phyloP scores from a whole-genome alignment of 1,140 invertebrate species.

The Aethina tumida region DNA sequence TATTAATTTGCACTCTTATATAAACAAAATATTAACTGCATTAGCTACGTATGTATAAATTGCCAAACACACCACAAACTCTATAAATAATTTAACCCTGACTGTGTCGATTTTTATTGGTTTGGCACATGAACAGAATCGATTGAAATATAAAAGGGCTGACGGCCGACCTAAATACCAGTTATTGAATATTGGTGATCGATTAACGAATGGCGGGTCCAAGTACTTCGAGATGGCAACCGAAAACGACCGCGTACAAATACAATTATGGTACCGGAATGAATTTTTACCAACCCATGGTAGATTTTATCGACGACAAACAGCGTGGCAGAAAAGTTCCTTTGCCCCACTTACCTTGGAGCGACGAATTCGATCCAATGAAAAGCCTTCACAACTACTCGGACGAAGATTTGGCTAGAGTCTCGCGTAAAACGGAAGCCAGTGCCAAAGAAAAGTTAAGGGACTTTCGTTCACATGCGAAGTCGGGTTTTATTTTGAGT shows the following conservation, averaged over 20 bases:
- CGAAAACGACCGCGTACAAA: slow-evolving; percentile 60
- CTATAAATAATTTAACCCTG: slow-evolving; percentile 12
- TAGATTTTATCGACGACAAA: slow-evolving; percentile 62
- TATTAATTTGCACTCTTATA: too few relatives aligned
- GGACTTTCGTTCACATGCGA: slow-evolving; percentile 37
- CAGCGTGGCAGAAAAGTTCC: slow-evolving; percentile 37
- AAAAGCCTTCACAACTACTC: slow-evolving; percentile 39
- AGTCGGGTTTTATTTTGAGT: slow-evolving; percentile 23
- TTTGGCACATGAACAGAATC: slow-evolving; percentile 11
- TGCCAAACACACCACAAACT: slow-evolving; percentile 4
- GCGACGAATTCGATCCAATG: slow-evolving; percentile 49
- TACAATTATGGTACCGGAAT: slow-evolving; percentile 71
- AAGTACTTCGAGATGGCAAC: slow-evolving; percentile 32
- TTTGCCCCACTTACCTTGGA: slow-evolving; percentile 60
- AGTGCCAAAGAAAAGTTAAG: slow-evolving; percentile 55
- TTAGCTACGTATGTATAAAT: too few relatives aligned
- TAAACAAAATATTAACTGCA: too few relatives aligned
- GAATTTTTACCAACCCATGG: slow-evolving; percentile 74
- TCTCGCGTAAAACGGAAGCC: slow-evolving; percentile 52
- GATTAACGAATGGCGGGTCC: slow-evolving; percentile 8
- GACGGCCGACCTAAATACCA: slow-evolving; percentile 10
- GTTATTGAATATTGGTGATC: slow-evolving; percentile 4
- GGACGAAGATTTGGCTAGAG: slow-evolving; percentile 48
- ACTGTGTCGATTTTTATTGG: slow-evolving; percentile 15
- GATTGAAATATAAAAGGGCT: slow-evolving; percentile 21